phyloP scores from a whole-genome alignment of 1,140 invertebrate species.

The Rhynchophorus ferrugineus region DNA sequence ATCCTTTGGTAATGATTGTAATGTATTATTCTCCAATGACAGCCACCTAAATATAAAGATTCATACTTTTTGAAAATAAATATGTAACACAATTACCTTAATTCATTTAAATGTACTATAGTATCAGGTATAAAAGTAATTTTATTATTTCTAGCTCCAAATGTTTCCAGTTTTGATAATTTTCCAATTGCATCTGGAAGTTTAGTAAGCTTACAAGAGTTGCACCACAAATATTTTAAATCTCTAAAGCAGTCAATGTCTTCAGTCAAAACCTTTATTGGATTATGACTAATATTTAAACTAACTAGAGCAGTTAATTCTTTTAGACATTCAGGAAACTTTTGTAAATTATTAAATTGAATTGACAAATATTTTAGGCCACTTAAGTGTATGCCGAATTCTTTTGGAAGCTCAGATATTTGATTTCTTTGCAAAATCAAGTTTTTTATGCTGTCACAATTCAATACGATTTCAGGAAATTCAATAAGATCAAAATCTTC shows the following conservation, averaged over 20 bases:
- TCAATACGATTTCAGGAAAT: conserved; percentile 46
- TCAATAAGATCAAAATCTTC: conserved; percentile 51
- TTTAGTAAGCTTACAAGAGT: conserved; percentile 46
- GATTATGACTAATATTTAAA: conserved; percentile 78
- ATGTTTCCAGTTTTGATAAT: conserved; percentile 64
- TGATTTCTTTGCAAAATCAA: conserved; percentile 53
- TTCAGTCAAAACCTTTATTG: conserved; percentile 56
- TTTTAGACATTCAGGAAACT: conserved; percentile 52
- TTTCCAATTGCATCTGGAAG: conserved; percentile 63
- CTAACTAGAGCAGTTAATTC: conserved; percentile 59
- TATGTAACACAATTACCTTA: conserved; percentile 40
- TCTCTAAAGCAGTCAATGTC: conserved; percentile 60
- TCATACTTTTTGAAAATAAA: conserved; percentile 4
- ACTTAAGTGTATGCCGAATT: conserved; percentile 31
- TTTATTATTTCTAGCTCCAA: conserved; percentile 54
- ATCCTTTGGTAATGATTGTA: conserved; percentile 44
- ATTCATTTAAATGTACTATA: conserved; percentile 44
- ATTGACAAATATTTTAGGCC: conserved; percentile 45
- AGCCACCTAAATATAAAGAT: conserved; percentile 46
- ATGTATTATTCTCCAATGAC: conserved; percentile 50
- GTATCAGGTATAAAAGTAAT: conserved; percentile 46
- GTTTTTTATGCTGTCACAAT: conserved; percentile 47
- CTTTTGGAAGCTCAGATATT: conserved; percentile 42
- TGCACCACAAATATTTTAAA: conserved; percentile 69
- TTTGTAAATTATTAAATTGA: conserved; percentile 60